Evolutionary conservation across 2,113 vertebrate species (phyloP), one percentile per base, ranked within the genome.

Genomic region (Procavia capensis): DNA sequence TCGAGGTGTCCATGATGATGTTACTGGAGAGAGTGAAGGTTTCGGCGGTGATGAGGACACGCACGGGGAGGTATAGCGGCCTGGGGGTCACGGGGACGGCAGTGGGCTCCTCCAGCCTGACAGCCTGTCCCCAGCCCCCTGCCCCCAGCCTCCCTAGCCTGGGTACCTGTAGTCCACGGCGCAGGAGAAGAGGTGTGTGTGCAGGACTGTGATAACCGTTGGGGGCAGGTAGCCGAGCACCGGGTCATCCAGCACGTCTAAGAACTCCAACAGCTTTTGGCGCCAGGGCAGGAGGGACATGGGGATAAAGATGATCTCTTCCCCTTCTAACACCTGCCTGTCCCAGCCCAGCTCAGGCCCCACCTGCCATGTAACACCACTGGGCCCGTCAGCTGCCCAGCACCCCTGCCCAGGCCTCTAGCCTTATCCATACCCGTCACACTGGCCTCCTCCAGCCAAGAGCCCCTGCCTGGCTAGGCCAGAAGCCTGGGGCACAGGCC

Each of bases 1-100:
- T 99, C 3, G 99, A 98, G 0, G 99, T 99, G 97, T 99, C 99
- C 90, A 99, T 99, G 61, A 99, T 99, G 93, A 99, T 99, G 89
- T 99, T 99, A 91, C 99, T 99, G 95, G 99, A 99, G 59, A 99
- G 98, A 47, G 99, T 99, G 97, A 99, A 99, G 90, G 99, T 99
- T 97, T 99, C 99, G 0, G 99, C 99, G 0, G 99, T 99, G 95
- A 99, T 97, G 68, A 99, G 96, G 90, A 99, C 97, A 13, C 99
- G 98, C 94, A 99, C 96, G 0, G 99, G 99, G 88, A 99, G 98
- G 98, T 99, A 99, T 88, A 99, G 98, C 22, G 99, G 99, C 97
- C 99, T 99, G 97, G 5, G 45, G 95, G 64, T 64, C 29, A 89
- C 43, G 54, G 1, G 16, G 36, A 83, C 54, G 83, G 36, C 22